Evolutionary conservation across 1,140 invertebrate species (phyloP), one percentile per base, ranked within the genome.

Genomic region (Drosophila gunungcola): DNA sequence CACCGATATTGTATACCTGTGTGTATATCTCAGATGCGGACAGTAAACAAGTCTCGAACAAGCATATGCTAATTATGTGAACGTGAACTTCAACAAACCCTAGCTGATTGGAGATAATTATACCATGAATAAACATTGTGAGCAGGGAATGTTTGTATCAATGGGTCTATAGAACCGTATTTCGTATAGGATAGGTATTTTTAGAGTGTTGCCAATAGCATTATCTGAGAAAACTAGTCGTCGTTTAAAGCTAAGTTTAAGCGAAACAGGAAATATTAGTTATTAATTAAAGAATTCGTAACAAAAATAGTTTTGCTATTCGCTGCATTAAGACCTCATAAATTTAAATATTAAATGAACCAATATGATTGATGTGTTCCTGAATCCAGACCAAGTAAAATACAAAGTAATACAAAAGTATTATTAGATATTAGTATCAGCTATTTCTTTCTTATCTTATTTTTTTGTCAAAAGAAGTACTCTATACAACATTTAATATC

Each of bases 31-130:
- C 32, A 36, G 7, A 25, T 27, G 46, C 27, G 32, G 67, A 39
- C 51, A 38, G 56, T 68, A 27, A 55, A 16, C 51, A 34, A 27
- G 34, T 46, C 29, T 27, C 21, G 36, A n/a, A 48, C 25, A 55
- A 56, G 39, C 27, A 45, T 49, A 73, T 78, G 65, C 57, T 58
- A 77, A 81, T 62, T 76, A 76, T 67, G 73, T 43, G 70, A 49
- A 69, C 63, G 49, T 46, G 65, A 68, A 43, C 48, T 45, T 3
- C 25, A 10, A 25, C 16, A 39, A 68, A 42, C 64, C 49, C 63
- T 56, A 32, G 64, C 7, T 69, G 65, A 68, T 55, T 69, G 65
- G 29, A 54, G 25, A 27, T 21, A 12, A 56, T 60, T 57, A 54
- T 12, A 36, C 34, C 10, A 32, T 25, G 32, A 46, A 69, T 54